These are phyloP conservation scores for Parasteatoda tepidariorum DNA, from an alignment of 1,140 invertebrate species.

Conservation along the genomic window DNA sequence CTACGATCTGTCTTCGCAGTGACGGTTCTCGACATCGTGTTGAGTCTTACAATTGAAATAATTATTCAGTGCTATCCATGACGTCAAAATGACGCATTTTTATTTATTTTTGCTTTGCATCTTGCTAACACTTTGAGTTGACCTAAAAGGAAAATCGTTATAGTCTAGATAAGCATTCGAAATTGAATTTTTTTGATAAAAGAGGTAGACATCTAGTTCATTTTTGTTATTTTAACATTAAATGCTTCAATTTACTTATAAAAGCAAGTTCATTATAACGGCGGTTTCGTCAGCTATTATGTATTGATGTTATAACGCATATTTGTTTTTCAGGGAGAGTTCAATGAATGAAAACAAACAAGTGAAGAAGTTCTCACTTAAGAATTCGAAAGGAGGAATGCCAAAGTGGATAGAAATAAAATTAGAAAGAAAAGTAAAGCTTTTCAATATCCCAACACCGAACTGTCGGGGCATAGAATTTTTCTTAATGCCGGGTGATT, in stretches of 20 bases:
- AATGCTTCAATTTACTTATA: neutral
- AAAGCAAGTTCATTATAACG: neutral
- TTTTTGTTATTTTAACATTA: neutral
- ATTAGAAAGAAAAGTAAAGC: constrained; percentile 40
- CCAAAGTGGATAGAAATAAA: constrained; percentile 48
- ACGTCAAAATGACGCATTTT: too few species aligned
- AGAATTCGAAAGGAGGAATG: constrained; percentile 19
- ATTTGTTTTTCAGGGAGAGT: neutral
- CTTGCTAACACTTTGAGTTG: too few species aligned
- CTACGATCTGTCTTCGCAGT: too few species aligned
- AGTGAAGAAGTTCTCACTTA: neutral
- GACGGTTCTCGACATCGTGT: too few species aligned
- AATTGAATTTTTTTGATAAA: too few species aligned
- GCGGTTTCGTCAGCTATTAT: neutral
- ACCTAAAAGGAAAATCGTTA: too few species aligned
- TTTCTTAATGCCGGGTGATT: constrained; percentile 54
- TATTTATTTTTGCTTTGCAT: too few species aligned
- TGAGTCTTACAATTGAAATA: too few species aligned
- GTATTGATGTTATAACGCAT: neutral
- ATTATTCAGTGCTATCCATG: too few species aligned
- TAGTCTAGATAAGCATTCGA: too few species aligned
- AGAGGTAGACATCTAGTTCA: neutral
- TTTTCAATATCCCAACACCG: constrained; percentile 48
- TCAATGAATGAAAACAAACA: neutral
- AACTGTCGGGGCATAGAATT: constrained; percentile 56